Base-by-base conservation (phyloP, 2,797 vertebrate species). In the Garrulus glandarius region DNA sequence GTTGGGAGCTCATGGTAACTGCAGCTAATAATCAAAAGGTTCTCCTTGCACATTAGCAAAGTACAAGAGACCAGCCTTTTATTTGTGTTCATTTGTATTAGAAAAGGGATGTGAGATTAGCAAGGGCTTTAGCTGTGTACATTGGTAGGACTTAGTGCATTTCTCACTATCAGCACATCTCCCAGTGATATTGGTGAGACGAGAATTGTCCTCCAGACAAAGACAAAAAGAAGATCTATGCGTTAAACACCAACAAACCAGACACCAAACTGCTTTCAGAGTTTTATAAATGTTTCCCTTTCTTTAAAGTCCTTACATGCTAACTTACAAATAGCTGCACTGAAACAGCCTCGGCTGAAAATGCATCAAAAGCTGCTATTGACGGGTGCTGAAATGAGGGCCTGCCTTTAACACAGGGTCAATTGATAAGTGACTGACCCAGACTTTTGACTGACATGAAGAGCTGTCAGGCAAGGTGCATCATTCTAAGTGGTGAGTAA, bases 361-460 rank as follows among this genome's bases (percentile, higher is more conserved):
- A 97, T 50, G 81, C 94, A 96, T 97, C 95, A 97, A 96, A 97
- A 98, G 89, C 82, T 87, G 72, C 97, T 98, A 98, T 98, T 98
- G 98, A 98, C 84, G 93, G 96, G 76, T 93, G 94, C 94, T 98
- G 96, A 98, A 98, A 97, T 96, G 97, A 98, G 83, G 96, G 95
- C 96, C 96, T 98, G 95, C 96, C 96, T 98, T 97, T 96, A 97
- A 97, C 97, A 97, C 94, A 88, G 94, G 97, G 97, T 98, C 98
- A 98, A 97, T 98, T 98, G 98, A 97, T 98, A 98, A 97, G 97
- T 98, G 97, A 96, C 97, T 98, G 97, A 97, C 97, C 98, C 79
- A 92, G 97, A 97, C 97, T 97, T 97, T 57, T 97, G 98, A 98
- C 82, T 98, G 98, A 98, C 97, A 74, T 95, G 97, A 98, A 91